These are phyloP conservation scores for Sorex fumeus DNA, from an alignment of 2,113 vertebrate species.

Conservation along the genomic window DNA sequence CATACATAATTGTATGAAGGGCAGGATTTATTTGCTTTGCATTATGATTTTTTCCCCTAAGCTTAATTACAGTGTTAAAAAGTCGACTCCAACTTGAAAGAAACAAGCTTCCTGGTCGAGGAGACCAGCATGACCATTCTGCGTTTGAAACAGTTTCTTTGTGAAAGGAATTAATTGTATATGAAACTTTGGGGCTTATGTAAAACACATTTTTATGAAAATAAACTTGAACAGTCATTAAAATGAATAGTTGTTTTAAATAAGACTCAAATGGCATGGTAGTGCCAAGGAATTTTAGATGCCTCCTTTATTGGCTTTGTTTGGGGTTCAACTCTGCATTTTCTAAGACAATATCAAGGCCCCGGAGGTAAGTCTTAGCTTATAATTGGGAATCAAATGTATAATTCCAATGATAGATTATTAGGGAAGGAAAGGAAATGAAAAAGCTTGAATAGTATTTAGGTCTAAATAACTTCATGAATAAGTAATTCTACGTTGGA, in stretches of 20 bases:
- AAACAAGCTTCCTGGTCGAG: slow-evolving; percentile 50
- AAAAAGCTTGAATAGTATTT: slow-evolving; percentile 57
- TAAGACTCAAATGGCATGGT: slow-evolving; percentile 58
- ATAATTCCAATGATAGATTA: slow-evolving; percentile 69
- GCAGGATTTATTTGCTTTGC: slow-evolving; percentile 82
- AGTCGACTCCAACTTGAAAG: slow-evolving; percentile 77
- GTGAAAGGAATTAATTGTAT: slow-evolving; percentile 82
- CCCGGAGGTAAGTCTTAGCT: slow-evolving; percentile 67
- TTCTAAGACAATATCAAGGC: slow-evolving; percentile 71
- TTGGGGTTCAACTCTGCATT: slow-evolving; percentile 70
- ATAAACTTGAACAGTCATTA: slow-evolving; percentile 85
- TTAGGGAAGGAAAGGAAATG: slow-evolving; percentile 60
- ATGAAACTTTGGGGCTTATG: slow-evolving; percentile 81
- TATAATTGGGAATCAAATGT: slow-evolving; percentile 71
- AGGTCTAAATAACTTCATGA: slow-evolving; percentile 73
- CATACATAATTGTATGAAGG: slow-evolving; percentile 78
- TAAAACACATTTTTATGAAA: slow-evolving; percentile 83
- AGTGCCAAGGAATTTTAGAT: slow-evolving; percentile 72
- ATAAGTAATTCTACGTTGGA: slow-evolving; percentile 64
- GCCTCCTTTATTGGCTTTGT: slow-evolving; percentile 74
- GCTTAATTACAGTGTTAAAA: slow-evolving; percentile 85
- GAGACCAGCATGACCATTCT: slow-evolving; percentile 78
- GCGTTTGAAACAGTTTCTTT: slow-evolving; percentile 78
- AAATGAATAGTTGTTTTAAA: slow-evolving; percentile 82
- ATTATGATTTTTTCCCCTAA: slow-evolving; percentile 73